Base-by-base conservation (phyloP, 2,888 invertebrate genomes). In the Drosophila recens region DNA sequence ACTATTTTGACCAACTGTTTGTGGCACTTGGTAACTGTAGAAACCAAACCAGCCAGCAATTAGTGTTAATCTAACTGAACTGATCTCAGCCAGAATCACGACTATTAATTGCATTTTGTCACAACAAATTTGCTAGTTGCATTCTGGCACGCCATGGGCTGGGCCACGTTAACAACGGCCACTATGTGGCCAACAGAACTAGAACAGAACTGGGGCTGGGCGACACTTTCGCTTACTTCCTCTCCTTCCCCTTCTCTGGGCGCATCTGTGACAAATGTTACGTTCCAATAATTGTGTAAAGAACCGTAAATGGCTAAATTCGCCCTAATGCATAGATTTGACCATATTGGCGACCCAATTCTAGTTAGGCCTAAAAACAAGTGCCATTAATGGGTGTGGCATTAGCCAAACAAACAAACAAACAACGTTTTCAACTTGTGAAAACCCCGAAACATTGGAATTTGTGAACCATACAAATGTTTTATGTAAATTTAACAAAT, bases 31-130 rank as follows among this genome's bases (percentile, higher is more conserved):
- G 42, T 20, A 63, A 63, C 70, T 66, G 70, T 66, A 59, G 46
- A 10, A 56, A 5, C 13, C 20, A 57, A 20, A 46, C 49, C 5
- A 17, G 11, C 33, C 71, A 46, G 45, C 43, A 77, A 80, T 80
- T 72, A 71, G 56, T 49, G 62, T 62, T 54, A 63, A 85, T 86
- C 86, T 57, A 27, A 42, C 9, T 48, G 42, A 52, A 52, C 67
- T 49, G 61, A 78, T 70, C 72, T 52, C 27, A 34, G 38, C 42
- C 34, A 64, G 61, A 70, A 81, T 86, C 73, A 56, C 54, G 43
- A 74, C 84, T 65, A 79, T 83, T 84, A 84, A 86, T 86, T 84
- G 87, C 84, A 84, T 83, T 84, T 84, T 84, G 84, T 84, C 84
- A 81, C 57, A 81, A 75, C 79, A 83, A 86, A 86, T 81, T 81